Base-by-base conservation (phyloP, 2,888 invertebrate genomes). In the Drosophila lacicola region DNA sequence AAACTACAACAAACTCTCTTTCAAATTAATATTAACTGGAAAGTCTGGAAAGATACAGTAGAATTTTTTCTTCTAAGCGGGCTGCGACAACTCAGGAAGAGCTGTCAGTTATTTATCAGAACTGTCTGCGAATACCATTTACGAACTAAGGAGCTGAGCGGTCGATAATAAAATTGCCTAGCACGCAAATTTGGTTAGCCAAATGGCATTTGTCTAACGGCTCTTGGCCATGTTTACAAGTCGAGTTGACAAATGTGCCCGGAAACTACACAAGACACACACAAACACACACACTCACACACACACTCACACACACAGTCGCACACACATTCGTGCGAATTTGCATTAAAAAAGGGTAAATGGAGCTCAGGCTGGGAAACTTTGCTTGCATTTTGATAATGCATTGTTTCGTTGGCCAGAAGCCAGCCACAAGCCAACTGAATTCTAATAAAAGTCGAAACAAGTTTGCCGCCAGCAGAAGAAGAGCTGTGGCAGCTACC, bases 231-330 rank as follows among this genome's bases (percentile, higher is more conserved):
- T 71, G 83, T 81, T 88, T 78, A 88, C 79, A 81, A 66, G 79
- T 65, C 42, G 75, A 68, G 68, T 78, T 87, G 83, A 89, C 89
- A 84, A 84, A 84, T 84, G 89, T 73, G 81, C 71, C 82, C 89
- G 84, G 87, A 87, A 84, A 78, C 55, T 56, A 62, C 64, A 34
- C 6, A 29, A 29, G 58, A 25, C 47, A 39, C 57, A 47, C 45
- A 70, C 34, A 65, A 19, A 33, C 25, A 25, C 36, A 42, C 10
- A 58, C 36, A 54, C 29, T 54, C 45, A 68, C 51, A 37, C 29
- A 17, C 41, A 42, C 10, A 58, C 36, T 54, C 29, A 61, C 45
- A 68, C 51, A 37, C 29, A 17, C 41, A 45, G 2, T 29, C 29
- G 29, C 45, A 21, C 46, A 46, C 9, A 9, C 29, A 42, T 14